These are phyloP conservation scores for Charadrius vociferus DNA, from an alignment of 2,113 vertebrate genomes.

Conservation along the genomic window DNA sequence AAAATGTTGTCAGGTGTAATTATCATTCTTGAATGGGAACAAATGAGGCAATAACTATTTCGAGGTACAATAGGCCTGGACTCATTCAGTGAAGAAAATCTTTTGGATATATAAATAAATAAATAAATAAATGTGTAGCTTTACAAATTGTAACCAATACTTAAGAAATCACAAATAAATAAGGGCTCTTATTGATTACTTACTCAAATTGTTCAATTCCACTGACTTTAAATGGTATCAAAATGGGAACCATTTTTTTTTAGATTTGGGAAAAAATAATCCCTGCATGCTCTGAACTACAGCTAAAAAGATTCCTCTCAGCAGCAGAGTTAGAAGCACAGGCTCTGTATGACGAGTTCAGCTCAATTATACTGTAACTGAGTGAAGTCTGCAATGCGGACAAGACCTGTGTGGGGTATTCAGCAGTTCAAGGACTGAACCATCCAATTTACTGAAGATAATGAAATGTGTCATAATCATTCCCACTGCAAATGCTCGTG, in stretches of 20 bases:
- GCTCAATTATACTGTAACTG: slow-evolving; percentile 28
- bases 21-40: background rate
- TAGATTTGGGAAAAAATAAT: background rate
- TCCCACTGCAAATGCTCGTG: slow-evolving; percentile 40
- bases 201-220: background rate
- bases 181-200: background rate
- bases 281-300: background rate
- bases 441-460: slow-evolving; percentile 60
- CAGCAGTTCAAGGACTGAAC: slow-evolving; percentile 55
- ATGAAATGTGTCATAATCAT: slow-evolving; percentile 69
- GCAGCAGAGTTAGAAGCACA: background rate
- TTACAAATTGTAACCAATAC: background rate
- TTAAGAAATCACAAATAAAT: slow-evolving; percentile 51
- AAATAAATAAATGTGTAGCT: background rate
- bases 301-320: background rate
- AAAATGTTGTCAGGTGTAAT: slow-evolving; percentile 24
- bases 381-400: slow-evolving; percentile 19
- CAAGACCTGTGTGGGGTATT: slow-evolving; percentile 37
- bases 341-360: slow-evolving; percentile 14
- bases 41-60: background rate
- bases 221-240: background rate
- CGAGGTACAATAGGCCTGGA: background rate
- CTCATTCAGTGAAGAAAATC: background rate
- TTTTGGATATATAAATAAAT: background rate
- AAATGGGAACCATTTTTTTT: background rate